Conservation (phyloP, 2,113 vertebrate genomes). For the Protobothrops mucrosquamatus region DNA sequence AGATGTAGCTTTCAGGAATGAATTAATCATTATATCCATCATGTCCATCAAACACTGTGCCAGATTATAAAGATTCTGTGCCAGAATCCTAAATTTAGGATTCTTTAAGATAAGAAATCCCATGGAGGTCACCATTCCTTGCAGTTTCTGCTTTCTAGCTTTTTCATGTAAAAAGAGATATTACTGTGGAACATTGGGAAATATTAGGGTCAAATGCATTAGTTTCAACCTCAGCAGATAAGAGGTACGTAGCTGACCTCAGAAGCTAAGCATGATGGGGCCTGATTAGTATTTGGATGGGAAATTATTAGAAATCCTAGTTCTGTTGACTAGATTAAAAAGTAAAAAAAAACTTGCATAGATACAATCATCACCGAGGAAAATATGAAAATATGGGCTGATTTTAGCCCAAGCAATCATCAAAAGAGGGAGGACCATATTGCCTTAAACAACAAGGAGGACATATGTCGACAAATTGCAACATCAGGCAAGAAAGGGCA, state of each 20-base stretch:
- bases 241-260: neutral
- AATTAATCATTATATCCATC: neutral
- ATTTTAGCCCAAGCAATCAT: neutral
- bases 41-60: neutral
- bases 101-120: neutral
- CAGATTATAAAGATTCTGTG: neutral
- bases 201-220: neutral
- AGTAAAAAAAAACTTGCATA: neutral
- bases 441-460: neutral
- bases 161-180: neutral
- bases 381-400: neutral
- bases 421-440: neutral
- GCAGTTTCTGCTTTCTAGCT: neutral
- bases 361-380: neutral
- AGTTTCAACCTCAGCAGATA: neutral
- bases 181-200: neutral
- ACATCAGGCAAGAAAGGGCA: neutral
- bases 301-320: neutral
- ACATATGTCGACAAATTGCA: neutral
- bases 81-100: neutral
- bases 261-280: neutral
- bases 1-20: neutral
- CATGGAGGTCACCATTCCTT: neutral
- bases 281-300: neutral
- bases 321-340: neutral